A percentile compares a stretch with the other conserved stretches of the same genome.
Evolutionary conservation across 2,797 vertebrate genomes (phyloP).

Genomic region (Poecilia wingei): DNA sequence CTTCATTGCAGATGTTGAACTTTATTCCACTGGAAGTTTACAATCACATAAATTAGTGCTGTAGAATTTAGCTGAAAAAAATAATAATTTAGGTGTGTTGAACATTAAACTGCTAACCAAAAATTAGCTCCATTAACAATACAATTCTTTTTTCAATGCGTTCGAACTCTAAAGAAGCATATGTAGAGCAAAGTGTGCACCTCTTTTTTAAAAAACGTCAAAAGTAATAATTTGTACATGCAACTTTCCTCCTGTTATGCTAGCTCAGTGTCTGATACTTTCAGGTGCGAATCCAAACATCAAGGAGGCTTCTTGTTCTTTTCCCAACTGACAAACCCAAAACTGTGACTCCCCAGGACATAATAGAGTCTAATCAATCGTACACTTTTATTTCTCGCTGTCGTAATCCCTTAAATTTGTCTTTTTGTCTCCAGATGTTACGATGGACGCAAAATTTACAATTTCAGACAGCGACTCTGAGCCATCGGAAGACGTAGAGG

Average conservation of each 20-base stretch:
- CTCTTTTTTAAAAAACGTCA: not conserved
- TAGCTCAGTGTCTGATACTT: not conserved
- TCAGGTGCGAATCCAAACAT: not conserved
- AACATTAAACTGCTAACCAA: not conserved
- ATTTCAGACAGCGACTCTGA: constrained; percentile 83
- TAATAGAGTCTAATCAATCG: not conserved
- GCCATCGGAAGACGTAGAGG: constrained; percentile 71
- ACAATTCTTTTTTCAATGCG: not conserved
- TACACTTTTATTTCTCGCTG: not conserved
- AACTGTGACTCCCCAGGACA: not conserved
- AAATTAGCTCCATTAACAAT: not conserved
- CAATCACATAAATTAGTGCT: too few relatives aligned
- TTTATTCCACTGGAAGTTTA: too few relatives aligned
- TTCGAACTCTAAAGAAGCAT: not conserved
- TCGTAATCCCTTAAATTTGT: not conserved
- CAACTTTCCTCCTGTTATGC: not conserved
- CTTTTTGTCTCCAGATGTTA: constrained; percentile 63
- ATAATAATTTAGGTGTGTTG: too few relatives aligned
- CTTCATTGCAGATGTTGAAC: not conserved
- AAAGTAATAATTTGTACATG: not conserved
- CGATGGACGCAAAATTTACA: constrained; percentile 76
- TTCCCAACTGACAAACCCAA: not conserved
- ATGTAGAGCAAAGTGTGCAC: not conserved
- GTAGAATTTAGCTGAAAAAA: too few relatives aligned
- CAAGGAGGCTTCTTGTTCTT: not conserved